A percentile compares a stretch with the other conserved stretches of the same genome.
phyloP scores from a whole-genome alignment of 2,113 vertebrate genomes.

The Toxotes jaculatrix region DNA sequence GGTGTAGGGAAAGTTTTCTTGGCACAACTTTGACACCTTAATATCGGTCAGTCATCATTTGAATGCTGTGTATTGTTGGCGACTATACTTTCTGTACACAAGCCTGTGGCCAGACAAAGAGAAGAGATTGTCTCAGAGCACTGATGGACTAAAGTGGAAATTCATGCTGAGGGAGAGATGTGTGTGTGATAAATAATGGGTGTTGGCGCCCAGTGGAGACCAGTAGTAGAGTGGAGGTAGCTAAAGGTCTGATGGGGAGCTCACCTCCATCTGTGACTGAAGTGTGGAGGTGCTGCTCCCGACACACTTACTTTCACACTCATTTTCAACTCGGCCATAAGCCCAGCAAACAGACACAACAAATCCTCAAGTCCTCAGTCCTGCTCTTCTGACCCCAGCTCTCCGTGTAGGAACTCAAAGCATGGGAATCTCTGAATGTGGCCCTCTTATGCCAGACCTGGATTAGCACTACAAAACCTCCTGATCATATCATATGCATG shows the following conservation, averaged over 20 bases:
- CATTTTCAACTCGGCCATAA: constrained; percentile 41
- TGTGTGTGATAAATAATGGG: constrained; percentile 65
- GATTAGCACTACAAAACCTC: constrained; percentile 48
- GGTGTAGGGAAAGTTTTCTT: no score
- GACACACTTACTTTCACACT: constrained; percentile 39
- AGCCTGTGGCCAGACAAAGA: constrained; percentile 24
- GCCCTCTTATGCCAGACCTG: background rate
- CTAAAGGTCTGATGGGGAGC: constrained; percentile 51
- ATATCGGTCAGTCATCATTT: background rate
- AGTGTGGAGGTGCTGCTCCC: constrained; percentile 50
- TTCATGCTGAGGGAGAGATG: constrained; percentile 57
- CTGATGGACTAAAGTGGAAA: constrained; percentile 71
- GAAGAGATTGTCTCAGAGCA: constrained; percentile 29
- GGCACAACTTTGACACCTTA: background rate
- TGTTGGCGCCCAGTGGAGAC: constrained; percentile 58
- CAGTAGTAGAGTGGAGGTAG: constrained; percentile 41
- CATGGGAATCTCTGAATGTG: background rate
- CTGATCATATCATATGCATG: constrained; percentile 4
- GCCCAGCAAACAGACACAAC: constrained; percentile 39
- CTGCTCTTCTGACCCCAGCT: background rate
- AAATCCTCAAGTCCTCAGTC: constrained; percentile 25
- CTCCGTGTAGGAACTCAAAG: constrained; percentile 2
- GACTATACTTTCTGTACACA: background rate
- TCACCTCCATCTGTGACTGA: constrained; percentile 57
- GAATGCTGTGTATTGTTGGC: background rate